A percentile compares a stretch with the other conserved stretches of the same genome.
Conservation (phyloP, 1,140 invertebrate genomes). For the Pseudomyrmex concolor region DNA sequence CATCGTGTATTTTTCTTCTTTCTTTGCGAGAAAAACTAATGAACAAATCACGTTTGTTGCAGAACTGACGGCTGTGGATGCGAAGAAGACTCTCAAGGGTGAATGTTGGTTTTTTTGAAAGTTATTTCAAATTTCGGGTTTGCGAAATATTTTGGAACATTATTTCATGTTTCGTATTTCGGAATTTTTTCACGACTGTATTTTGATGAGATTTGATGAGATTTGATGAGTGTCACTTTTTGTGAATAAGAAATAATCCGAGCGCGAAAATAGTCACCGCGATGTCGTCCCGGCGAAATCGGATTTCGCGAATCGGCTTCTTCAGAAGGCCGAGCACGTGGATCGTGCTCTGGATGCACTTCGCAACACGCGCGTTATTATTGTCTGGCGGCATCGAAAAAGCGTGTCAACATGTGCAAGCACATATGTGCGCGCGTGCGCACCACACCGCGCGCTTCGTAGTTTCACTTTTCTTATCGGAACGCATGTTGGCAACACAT, state of each 20-base stretch:
- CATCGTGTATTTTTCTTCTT: neutral
- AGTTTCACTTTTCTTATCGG: conserved; percentile 1
- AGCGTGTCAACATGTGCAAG: conserved; percentile 27
- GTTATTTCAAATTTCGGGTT: no score
- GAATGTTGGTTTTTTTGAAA: neutral
- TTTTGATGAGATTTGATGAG: no score
- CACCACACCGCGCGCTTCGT: neutral
- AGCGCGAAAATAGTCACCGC: conserved; percentile 53
- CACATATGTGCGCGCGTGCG: neutral
- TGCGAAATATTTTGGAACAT: no score
- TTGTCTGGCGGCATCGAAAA: conserved; percentile 20
- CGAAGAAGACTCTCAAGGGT: neutral
- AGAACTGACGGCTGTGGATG: neutral
- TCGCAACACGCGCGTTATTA: neutral
- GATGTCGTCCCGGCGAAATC: conserved; percentile 53
- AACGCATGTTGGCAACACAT: neutral
- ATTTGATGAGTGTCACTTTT: no score
- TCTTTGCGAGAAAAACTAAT: neutral
- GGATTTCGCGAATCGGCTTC: conserved; percentile 67
- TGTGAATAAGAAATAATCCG: neutral
- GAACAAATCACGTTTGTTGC: conserved; percentile 7
- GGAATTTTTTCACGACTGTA: no score
- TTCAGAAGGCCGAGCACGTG: conserved; percentile 56
- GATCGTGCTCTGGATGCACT: conserved; percentile 48
- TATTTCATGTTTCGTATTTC: no score